Evolutionary conservation across 2,888 invertebrate genomes (phyloP).

Genomic region (Dysmachus trigonus): DNA sequence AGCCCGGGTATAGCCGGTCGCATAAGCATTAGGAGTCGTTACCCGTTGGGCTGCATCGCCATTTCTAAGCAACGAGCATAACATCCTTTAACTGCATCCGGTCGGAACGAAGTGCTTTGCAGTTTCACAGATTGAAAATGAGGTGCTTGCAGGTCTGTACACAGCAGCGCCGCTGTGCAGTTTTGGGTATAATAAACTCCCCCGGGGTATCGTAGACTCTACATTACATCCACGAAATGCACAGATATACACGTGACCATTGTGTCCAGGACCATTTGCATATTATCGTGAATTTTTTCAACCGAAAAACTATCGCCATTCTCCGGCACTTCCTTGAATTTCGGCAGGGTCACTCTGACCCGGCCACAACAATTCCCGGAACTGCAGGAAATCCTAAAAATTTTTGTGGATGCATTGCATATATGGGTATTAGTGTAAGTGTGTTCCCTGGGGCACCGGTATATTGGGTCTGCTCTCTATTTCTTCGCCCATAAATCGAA

Average conservation of each 20-base stretch:
- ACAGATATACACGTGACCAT: slow-evolving; percentile 31
- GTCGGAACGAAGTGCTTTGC: slow-evolving; percentile 30
- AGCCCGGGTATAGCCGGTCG: not conserved
- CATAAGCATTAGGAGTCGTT: slow-evolving; percentile 34
- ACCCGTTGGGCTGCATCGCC: not conserved
- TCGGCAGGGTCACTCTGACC: not conserved
- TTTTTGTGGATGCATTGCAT: not conserved
- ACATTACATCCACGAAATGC: not conserved
- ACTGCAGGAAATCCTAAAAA: not conserved
- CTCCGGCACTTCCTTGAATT: not conserved
- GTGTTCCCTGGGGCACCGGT: not conserved
- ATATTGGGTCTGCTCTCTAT: not conserved
- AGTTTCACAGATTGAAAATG: slow-evolving; percentile 34
- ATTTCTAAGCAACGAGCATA: slow-evolving; percentile 16
- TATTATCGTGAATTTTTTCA: slow-evolving; percentile 37
- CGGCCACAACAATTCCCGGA: not conserved
- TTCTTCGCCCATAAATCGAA: slow-evolving; percentile 2
- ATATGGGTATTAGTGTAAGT: not conserved
- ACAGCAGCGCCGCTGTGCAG: not conserved
- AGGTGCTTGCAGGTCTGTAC: not conserved
- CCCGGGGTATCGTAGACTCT: not conserved
- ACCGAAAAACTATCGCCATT: not conserved
- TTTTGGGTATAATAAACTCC: not conserved
- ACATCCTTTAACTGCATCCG: slow-evolving; percentile 25
- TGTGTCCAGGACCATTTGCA: slow-evolving; percentile 35